phyloP scores from a whole-genome alignment of 1,140 invertebrate species.

The Pogonomyrmex barbatus region DNA sequence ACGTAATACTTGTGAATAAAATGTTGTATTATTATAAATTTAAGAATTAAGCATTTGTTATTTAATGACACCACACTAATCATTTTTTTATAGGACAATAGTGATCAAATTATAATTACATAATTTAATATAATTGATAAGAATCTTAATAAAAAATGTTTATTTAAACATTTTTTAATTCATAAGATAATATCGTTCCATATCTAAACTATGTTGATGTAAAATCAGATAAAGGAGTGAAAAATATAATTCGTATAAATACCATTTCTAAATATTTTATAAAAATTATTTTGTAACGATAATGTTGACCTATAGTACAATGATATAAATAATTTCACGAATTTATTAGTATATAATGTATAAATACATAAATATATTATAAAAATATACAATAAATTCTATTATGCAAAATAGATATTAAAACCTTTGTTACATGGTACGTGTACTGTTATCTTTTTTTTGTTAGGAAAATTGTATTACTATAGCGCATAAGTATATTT shows the following conservation, averaged over 20 bases:
- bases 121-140: slow-evolving; percentile 32
- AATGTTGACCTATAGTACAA: slow-evolving; percentile 17
- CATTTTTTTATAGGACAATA: slow-evolving; percentile 36
- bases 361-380: slow-evolving; percentile 52
- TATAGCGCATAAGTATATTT: slow-evolving; percentile 1
- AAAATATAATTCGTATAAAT: slow-evolving; percentile 17
- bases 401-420: slow-evolving; percentile 5
- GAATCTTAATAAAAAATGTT: slow-evolving; percentile 20
- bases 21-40: slow-evolving; percentile 49
- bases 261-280: slow-evolving; percentile 20
- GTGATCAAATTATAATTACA: slow-evolving; percentile 8
- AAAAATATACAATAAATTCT: slow-evolving; percentile 34
- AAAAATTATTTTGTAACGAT: slow-evolving; percentile 42
- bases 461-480: not conserved
- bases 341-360: slow-evolving; percentile 12
- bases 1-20: slow-evolving; percentile 36
- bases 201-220: slow-evolving; percentile 18
- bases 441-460: not conserved
- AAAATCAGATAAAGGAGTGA: not conserved
- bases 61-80: slow-evolving; percentile 1
- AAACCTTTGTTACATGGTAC: not conserved
- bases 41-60: slow-evolving; percentile 17
- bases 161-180: slow-evolving; percentile 25
- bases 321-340: slow-evolving; percentile 26
- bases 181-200: slow-evolving; percentile 24